A percentile compares a stretch with the other conserved stretches of the same genome.
Evolutionary conservation across 2,888 invertebrate genomes (phyloP).

Genomic region (Caenorhabditis wallacei): DNA sequence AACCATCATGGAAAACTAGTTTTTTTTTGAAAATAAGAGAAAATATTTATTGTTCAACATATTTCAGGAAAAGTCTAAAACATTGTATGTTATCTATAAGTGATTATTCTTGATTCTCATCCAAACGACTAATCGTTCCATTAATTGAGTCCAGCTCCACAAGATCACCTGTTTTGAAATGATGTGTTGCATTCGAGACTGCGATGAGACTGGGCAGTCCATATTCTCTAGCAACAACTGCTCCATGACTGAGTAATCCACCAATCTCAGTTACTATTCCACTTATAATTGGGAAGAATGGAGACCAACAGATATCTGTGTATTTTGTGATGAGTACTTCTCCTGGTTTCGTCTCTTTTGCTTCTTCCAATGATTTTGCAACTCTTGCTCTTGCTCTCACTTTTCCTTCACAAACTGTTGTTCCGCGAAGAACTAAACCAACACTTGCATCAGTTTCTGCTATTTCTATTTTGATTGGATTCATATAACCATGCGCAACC

Average conservation of each 20-base stretch:
- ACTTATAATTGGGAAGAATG: slow-evolving; percentile 85
- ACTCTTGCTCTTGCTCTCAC: slow-evolving; percentile 89
- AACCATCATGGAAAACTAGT: too few relatives aligned
- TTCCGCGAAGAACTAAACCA: slow-evolving; percentile 85
- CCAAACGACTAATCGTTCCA: slow-evolving; percentile 65
- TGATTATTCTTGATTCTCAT: slow-evolving; percentile 33
- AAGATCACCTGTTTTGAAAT: slow-evolving; percentile 83
- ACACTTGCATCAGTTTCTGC: slow-evolving; percentile 41
- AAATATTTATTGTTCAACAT: too few relatives aligned
- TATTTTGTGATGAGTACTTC: slow-evolving; percentile 84
- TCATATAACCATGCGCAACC: slow-evolving; percentile 85
- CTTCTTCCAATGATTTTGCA: slow-evolving; percentile 87
- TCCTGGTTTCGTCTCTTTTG: slow-evolving; percentile 84
- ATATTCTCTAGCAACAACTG: slow-evolving; percentile 85
- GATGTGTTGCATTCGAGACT: slow-evolving; percentile 83
- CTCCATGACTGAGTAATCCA: slow-evolving; percentile 85
- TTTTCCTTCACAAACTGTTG: slow-evolving; percentile 88
- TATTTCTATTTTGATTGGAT: slow-evolving; percentile 70
- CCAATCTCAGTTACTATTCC: slow-evolving; percentile 85
- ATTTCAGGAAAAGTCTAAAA: too few relatives aligned
- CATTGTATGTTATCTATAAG: too few relatives aligned
- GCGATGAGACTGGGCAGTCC: slow-evolving; percentile 85
- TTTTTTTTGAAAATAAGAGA: too few relatives aligned
- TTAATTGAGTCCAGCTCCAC: slow-evolving; percentile 72
- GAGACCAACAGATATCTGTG: slow-evolving; percentile 85